phyloP scores from a whole-genome alignment of 2,113 vertebrate genomes.

The Rostratula benghalensis region DNA sequence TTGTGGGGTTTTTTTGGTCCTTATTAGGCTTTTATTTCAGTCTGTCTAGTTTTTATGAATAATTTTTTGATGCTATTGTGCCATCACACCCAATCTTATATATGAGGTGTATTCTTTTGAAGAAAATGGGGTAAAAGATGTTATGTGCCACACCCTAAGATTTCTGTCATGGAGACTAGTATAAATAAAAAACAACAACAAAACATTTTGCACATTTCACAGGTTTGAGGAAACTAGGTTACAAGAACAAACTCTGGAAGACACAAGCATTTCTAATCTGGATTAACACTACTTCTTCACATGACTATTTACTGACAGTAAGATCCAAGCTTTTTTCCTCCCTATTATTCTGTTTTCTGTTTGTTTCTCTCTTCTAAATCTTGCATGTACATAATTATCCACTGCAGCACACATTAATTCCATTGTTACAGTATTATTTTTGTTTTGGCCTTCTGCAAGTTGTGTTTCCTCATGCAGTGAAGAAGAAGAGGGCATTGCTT shows the following conservation, averaged over 20 bases:
- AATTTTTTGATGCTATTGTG: background rate
- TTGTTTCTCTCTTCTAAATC: background rate
- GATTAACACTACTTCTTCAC: background rate
- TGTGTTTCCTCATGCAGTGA: background rate
- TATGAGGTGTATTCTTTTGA: background rate
- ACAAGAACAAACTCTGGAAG: background rate
- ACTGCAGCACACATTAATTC: background rate
- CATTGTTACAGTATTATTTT: background rate
- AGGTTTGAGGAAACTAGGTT: background rate
- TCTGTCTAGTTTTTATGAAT: background rate
- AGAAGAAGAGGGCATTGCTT: background rate
- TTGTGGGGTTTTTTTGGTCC: too few relatives aligned
- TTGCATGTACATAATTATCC: background rate
- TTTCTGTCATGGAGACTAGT: background rate
- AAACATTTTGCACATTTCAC: background rate
- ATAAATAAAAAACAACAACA: background rate
- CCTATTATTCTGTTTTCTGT: background rate
- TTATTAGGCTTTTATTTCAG: background rate
- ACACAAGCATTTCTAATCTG: background rate
- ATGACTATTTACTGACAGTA: background rate
- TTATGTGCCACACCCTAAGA: background rate
- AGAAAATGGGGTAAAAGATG: background rate
- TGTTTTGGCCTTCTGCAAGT: background rate
- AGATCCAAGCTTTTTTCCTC: fast-evolving
- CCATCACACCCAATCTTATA: background rate